phyloP scores from a whole-genome alignment of 2,113 vertebrate genomes.

The Spilogale gracilis region DNA sequence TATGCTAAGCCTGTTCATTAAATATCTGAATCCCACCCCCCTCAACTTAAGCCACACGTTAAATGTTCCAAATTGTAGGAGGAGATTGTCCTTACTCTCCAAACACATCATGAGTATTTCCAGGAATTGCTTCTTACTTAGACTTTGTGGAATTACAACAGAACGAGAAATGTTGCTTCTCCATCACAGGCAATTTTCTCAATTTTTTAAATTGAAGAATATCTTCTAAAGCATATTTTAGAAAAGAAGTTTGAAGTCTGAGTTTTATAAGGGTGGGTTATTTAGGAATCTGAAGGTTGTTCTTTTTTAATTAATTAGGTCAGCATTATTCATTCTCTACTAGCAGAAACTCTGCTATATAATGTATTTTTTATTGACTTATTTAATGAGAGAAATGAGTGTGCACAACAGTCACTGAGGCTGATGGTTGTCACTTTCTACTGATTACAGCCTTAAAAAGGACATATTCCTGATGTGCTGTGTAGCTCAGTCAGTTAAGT shows the following conservation, averaged over 20 bases:
- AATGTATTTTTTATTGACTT: not conserved
- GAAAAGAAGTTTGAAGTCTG: not conserved
- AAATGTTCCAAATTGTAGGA: slow-evolving; percentile 6
- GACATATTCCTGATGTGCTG: not conserved
- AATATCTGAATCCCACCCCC: not conserved
- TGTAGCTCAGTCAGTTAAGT: not conserved
- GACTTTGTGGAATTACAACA: not conserved
- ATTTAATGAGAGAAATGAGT: not conserved
- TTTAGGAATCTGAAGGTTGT: not conserved
- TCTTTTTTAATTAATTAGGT: slow-evolving; percentile 37
- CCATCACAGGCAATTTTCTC: not conserved
- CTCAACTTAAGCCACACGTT: not conserved
- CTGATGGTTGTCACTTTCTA: not conserved
- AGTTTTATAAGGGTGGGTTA: not conserved
- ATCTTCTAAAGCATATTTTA: not conserved
- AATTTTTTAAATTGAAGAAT: not conserved
- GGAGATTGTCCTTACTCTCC: slow-evolving; percentile 40
- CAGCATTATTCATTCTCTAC: not conserved
- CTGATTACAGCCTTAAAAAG: not conserved
- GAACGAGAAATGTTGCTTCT: not conserved
- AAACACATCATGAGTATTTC: not conserved
- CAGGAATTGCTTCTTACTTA: not conserved
- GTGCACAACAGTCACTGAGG: not conserved
- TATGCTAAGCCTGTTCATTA: slow-evolving; percentile 44
- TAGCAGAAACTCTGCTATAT: slow-evolving; percentile 12